Base-by-base conservation (phyloP, 2,888 invertebrate genomes). In the Mythimna impura region DNA sequence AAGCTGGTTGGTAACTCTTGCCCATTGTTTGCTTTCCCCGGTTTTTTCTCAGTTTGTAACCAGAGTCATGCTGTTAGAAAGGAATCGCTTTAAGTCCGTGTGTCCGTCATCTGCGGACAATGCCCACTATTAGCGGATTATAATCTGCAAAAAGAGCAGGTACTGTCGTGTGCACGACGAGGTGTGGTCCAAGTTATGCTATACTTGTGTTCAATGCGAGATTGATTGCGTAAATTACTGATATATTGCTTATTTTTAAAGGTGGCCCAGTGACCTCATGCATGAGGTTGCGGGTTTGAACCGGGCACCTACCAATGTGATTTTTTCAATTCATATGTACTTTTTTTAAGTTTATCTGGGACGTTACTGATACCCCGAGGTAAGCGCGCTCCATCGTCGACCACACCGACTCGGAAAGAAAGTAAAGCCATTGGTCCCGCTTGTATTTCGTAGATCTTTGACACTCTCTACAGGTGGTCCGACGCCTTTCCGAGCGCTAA, bases 111-210 rank as follows among this genome's bases (percentile, higher is more conserved):
- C 91, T 92, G 92, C 73, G 93, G 93, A 96, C 95, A 95, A 95
- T 95, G 95, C 95, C 95, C 94, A 94, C 95, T 95, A 95, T 96
- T 95, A 95, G 91, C 93, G 93, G 93, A 94, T 95, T 95, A 95
- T 93, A 91, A 94, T 93, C 89, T 88, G 93, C 95, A 94, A 95
- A 95, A 95, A 94, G 93, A 93, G 95, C 95, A 95, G 95, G 95
- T 95, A 94, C 92, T 82, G 87, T 88, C 84, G 85, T 66, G 62
- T 75, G 62, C 65, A 66, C 80, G 79, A 77, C 83, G 84, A 60
- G 52, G 80, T 78, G 79, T 86, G 86, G 66, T 68, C 84, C 76
- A 76, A 87, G 90, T 84, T 76, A 58, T 40, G 55, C 22, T 62
- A 63, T 50, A 40, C 2, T 47, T 25, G n/a, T 20, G 57, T 47